Base-by-base conservation (phyloP, 1,140 invertebrate genomes). In the Tenebrio molitor region DNA sequence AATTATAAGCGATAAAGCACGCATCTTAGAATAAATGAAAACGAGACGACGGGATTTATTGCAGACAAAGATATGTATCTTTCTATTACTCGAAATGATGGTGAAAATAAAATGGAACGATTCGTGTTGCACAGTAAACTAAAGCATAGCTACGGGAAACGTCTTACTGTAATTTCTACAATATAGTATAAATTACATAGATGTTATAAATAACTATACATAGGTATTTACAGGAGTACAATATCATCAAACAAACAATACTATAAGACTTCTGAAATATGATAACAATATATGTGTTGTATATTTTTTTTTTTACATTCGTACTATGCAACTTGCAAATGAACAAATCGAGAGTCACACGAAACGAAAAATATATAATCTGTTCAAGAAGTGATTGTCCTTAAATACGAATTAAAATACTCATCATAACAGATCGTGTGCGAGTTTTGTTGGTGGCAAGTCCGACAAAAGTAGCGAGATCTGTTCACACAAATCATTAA, bases 201-300 rank as follows among this genome's bases (percentile, higher is more conserved):
- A 46, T 58, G 67, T 75, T 80, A 77, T 78, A 81, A 80, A 78
- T 79, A 80, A 78, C 79, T 82, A 80, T 82, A 82, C 81, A 82
- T 81, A 82, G 81, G 81, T 82, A 82, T 82, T 80, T 81, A 82
- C 81, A 82, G 70, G 75, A 74, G 33, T 73, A 72, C 71, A 76
- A 33, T 58, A 71, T 64, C 36, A 64, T 74, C 72, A 71, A 73
- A 69, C 67, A 58, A 73, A 74, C 74, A 71, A 66, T 76, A 68
- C 73, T 73, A 71, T 39, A 58, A 75, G 69, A 75, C 71, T 66
- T 73, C 65, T 72, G 62, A 72, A 74, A 74, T 25, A 77, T 64
- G 29, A 69, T 68, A 71, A 75, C 64, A 77, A 74, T 73, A 68
- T 66, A 21, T 46, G 19, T 46, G 42, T 50, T 64, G 23, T 15